Evolutionary conservation across 1,140 invertebrate species (phyloP).

Genomic region (Arion vulgaris): DNA sequence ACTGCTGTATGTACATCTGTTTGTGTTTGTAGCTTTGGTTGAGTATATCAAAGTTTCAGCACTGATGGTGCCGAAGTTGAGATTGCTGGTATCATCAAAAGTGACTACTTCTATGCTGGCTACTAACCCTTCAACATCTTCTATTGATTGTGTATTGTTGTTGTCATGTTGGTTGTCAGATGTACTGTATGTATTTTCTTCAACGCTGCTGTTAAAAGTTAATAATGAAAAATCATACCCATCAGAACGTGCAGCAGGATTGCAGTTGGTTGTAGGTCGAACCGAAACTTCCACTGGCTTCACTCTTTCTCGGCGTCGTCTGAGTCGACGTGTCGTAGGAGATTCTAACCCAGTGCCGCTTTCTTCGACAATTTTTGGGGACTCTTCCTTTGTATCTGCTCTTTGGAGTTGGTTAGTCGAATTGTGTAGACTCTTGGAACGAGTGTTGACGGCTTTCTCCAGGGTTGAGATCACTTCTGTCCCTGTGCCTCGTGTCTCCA

Average conservation of each 20-base stretch:
- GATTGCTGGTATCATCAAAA: background rate
- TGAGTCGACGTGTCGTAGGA: conserved; percentile 48
- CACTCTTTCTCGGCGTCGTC: conserved; percentile 52
- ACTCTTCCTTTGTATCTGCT: conserved; percentile 42
- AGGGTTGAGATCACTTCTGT: conserved; percentile 61
- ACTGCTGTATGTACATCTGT: background rate
- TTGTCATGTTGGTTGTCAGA: background rate
- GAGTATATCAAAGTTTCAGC: background rate
- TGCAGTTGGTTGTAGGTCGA: conserved; percentile 51
- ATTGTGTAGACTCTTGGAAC: conserved; percentile 51
- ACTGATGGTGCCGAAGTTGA: background rate
- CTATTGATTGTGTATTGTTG: background rate
- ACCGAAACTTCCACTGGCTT: conserved; percentile 58
- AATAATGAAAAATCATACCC: conserved; percentile 51
- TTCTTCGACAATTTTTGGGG: conserved; percentile 9
- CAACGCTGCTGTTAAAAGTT: conserved; percentile 66
- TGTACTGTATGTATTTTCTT: conserved; percentile 54
- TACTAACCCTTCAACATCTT: background rate
- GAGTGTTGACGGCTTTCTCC: conserved; percentile 69
- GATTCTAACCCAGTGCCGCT: conserved; percentile 40
- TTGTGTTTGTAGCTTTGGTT: background rate
- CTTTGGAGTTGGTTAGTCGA: conserved; percentile 7
- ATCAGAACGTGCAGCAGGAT: conserved; percentile 40
- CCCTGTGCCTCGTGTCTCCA: conserved; percentile 50
- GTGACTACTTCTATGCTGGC: background rate